Conservation (phyloP, 2,888 invertebrate species). For the Dicycla oo region DNA sequence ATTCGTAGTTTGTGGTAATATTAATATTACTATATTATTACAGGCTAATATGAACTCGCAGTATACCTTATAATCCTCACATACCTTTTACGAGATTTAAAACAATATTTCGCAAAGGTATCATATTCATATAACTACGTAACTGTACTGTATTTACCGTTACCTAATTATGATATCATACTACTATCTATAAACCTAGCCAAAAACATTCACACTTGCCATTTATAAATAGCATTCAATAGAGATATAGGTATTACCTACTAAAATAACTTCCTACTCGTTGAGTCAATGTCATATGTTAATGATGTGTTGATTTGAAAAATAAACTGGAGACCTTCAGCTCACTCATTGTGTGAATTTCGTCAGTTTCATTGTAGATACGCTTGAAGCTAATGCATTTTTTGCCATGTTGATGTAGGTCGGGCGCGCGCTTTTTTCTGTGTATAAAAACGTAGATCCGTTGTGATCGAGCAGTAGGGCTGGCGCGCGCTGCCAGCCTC, state of each 20-base stretch:
- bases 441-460: slow-evolving; percentile 77
- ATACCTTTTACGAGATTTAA: not conserved
- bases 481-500: slow-evolving; percentile 68
- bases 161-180: not conserved
- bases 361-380: slow-evolving; percentile 68
- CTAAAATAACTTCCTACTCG: slow-evolving; percentile 67
- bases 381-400: slow-evolving; percentile 72
- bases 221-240: slow-evolving; percentile 46
- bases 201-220: slow-evolving; percentile 33
- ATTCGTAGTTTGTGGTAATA: not conserved
- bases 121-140: not conserved
- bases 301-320: slow-evolving; percentile 68
- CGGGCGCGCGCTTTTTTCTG: slow-evolving; percentile 77
- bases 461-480: slow-evolving; percentile 53
- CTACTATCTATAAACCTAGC: not conserved
- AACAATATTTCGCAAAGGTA: not conserved
- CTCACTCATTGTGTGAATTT: slow-evolving; percentile 66
- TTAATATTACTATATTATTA: too few species aligned
- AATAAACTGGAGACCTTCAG: slow-evolving; percentile 69
- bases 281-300: slow-evolving; percentile 72
- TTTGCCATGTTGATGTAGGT: slow-evolving; percentile 86
- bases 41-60: too few species aligned
- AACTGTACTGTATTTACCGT: not conserved
- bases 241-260: slow-evolving; percentile 55
- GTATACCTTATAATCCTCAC: too few species aligned